These are phyloP conservation scores for Hydropsyche betteni DNA, from an alignment of 2,888 invertebrate species.

Conservation along the genomic window DNA sequence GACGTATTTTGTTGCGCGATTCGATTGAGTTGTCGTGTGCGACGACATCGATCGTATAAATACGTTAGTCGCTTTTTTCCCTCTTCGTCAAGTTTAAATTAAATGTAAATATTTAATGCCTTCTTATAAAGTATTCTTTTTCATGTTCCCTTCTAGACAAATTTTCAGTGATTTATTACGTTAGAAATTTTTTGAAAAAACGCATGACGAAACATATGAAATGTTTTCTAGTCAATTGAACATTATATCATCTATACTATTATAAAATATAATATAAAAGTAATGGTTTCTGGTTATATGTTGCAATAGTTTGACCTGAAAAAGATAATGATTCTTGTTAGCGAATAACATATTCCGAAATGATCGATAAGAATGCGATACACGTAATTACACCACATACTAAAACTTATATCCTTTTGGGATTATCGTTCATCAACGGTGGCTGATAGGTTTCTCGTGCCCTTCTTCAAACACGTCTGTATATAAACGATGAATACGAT, in stretches of 20 bases:
- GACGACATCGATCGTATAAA: not conserved
- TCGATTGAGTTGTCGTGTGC: no score
- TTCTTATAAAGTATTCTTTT: not conserved
- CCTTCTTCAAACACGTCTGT: not conserved
- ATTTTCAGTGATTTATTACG: not conserved
- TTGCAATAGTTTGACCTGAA: no score
- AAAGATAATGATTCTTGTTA: no score
- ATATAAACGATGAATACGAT: not conserved
- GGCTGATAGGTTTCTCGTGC: not conserved
- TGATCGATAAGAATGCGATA: slow-evolving; percentile 1
- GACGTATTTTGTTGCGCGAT: no score
- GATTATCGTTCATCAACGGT: slow-evolving; percentile 11
- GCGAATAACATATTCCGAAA: not conserved
- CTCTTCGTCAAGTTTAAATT: slow-evolving; percentile 3
- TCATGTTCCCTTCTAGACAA: not conserved
- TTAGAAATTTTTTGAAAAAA: no score
- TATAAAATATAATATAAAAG: no score
- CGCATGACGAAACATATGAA: no score
- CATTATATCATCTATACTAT: no score
- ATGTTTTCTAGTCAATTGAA: no score
- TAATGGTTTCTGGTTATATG: no score
- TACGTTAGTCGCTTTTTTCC: not conserved
- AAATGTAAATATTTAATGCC: slow-evolving; percentile 24
- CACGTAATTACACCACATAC: not conserved
- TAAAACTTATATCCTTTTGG: slow-evolving; percentile 13